Evolutionary conservation across 2,888 invertebrate species (phyloP).

Genomic region (Epirrhoe tristata): DNA sequence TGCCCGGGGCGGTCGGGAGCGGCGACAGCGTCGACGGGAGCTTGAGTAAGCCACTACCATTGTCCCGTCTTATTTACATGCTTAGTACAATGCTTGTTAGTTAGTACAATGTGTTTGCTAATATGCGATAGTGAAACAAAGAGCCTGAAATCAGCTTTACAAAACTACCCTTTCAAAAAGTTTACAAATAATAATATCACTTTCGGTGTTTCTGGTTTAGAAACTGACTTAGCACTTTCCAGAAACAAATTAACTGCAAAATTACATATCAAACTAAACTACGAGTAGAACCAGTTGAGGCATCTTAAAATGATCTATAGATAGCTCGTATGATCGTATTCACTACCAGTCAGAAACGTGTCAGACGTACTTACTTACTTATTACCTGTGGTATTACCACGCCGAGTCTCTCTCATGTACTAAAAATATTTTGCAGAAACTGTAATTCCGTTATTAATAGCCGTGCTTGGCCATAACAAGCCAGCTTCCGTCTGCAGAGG

Average conservation of each 20-base stretch:
- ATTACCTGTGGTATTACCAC: too few species aligned
- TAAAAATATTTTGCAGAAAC: conserved; percentile 37
- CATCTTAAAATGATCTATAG: too few species aligned
- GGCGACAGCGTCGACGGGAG: conserved; percentile 10
- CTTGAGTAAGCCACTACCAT: conserved; percentile 11
- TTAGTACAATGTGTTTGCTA: background rate
- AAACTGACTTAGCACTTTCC: too few species aligned
- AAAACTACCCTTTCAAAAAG: background rate
- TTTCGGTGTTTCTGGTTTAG: too few species aligned
- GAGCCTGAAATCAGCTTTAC: background rate
- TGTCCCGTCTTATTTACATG: conserved; percentile 20
- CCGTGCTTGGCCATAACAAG: conserved; percentile 55
- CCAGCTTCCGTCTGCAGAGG: conserved; percentile 62
- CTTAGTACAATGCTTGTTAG: conserved; percentile 3
- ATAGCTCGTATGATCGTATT: too few species aligned
- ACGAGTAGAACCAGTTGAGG: too few species aligned
- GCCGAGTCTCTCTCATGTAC: background rate
- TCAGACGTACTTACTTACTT: too few species aligned
- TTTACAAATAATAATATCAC: background rate
- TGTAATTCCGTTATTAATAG: conserved; percentile 53
- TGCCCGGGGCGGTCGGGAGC: conserved; percentile 54
- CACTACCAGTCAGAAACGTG: too few species aligned
- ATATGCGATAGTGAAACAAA: background rate
- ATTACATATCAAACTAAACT: too few species aligned
- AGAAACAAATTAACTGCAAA: too few species aligned